Conservation (phyloP, 2,113 vertebrate species). For the Sceloporus undulatus region DNA sequence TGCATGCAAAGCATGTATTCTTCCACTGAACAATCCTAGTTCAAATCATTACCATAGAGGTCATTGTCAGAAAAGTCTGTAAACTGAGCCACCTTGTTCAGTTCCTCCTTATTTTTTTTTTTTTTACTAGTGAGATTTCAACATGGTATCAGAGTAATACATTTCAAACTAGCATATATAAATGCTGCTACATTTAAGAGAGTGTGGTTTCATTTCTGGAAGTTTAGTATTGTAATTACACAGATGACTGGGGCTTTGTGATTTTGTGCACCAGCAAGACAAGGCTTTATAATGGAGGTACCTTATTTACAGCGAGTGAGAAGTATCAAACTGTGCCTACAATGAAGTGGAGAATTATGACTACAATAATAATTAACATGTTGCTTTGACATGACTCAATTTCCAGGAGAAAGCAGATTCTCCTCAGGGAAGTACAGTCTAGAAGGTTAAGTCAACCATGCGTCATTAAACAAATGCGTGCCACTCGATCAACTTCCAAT, state of each 20-base stretch:
- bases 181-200: constrained; percentile 26
- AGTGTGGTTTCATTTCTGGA: constrained; percentile 18
- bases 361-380: constrained; percentile 64
- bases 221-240: constrained; percentile 47
- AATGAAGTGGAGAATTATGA: constrained; percentile 58
- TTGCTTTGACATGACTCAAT: constrained; percentile 70
- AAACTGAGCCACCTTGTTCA: neutral
- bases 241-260: neutral
- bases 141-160: constrained; percentile 12
- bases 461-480: constrained; percentile 76
- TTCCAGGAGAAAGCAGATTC: constrained; percentile 63
- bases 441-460: constrained; percentile 76
- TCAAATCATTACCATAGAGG: neutral
- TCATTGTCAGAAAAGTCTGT: neutral
- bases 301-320: constrained; percentile 45
- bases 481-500: constrained; percentile 76
- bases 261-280: constrained; percentile 21
- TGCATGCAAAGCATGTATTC: neutral
- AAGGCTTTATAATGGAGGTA: constrained; percentile 37
- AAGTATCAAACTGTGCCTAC: constrained; percentile 58
- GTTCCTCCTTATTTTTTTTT: neutral
- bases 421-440: constrained; percentile 67
- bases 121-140: neutral
- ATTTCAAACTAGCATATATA: constrained; percentile 11
- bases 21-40: neutral